These are phyloP conservation scores for Venustoraphidia nigricollis DNA, from an alignment of 2,888 invertebrate species.

Conservation along the genomic window DNA sequence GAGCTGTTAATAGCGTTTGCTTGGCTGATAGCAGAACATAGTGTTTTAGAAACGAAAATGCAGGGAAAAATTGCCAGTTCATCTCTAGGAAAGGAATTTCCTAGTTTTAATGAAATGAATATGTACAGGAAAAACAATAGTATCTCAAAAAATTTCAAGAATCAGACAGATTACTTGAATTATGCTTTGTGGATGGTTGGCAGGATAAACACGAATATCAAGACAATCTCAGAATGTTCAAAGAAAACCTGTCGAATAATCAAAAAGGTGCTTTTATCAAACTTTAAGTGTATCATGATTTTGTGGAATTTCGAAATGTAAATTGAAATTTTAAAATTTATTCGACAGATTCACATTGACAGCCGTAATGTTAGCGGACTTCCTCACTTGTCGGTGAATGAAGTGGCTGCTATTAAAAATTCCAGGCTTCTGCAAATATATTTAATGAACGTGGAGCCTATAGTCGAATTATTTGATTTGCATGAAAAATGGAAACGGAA, in stretches of 20 bases:
- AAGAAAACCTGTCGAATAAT: constrained; percentile 5
- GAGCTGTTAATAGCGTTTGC: constrained; percentile 24
- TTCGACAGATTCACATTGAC: constrained; percentile 6
- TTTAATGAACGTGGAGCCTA: constrained; percentile 11
- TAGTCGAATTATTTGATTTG: constrained; percentile 11
- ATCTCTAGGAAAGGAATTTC: too few relatives aligned
- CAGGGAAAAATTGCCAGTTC: too few relatives aligned
- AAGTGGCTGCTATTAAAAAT: constrained; percentile 12
- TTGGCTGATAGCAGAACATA: constrained; percentile 21
- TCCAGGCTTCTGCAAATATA: constrained; percentile 10
- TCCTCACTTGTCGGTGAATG: constrained; percentile 11
- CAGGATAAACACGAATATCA: constrained; percentile 11
- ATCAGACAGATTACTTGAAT: constrained; percentile 6
- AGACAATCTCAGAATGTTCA: constrained; percentile 7
- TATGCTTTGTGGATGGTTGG: constrained; percentile 9
- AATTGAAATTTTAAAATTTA: constrained; percentile 2
- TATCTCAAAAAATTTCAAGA: too few relatives aligned
- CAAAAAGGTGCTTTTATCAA: constrained; percentile 5
- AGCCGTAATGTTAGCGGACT: constrained; percentile 5
- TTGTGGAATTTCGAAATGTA: background rate
- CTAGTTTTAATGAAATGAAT: too few relatives aligned
- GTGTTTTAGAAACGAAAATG: too few relatives aligned
- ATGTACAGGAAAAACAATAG: too few relatives aligned
- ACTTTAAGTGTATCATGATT: background rate
- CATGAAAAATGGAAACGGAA: constrained; percentile 14